These are phyloP conservation scores for Cremastobaeus sp. DNA, from an alignment of 2,888 invertebrate genomes.

Conservation along the genomic window DNA sequence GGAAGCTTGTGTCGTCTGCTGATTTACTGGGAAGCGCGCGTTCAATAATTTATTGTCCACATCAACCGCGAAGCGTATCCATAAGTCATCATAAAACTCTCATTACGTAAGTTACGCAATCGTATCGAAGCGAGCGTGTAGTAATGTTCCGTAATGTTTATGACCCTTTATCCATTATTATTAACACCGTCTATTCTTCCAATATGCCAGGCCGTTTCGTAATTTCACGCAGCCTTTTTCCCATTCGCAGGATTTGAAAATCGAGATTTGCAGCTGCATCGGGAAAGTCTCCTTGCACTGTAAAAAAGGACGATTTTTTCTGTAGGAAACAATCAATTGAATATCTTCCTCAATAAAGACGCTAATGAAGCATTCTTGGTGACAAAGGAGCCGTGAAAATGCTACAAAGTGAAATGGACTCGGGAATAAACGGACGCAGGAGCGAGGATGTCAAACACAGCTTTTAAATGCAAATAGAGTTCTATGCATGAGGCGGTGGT, in stretches of 20 bases:
- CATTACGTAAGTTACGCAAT: not conserved
- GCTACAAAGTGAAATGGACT: slow-evolving; percentile 37
- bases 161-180: too few species aligned
- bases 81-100: slow-evolving; percentile 12
- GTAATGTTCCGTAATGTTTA: too few species aligned
- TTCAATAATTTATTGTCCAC: slow-evolving; percentile 15
- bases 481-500: slow-evolving; percentile 32
- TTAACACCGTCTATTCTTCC: too few species aligned
- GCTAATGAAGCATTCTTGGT: slow-evolving; percentile 46
- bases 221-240: too few species aligned
- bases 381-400: slow-evolving; percentile 40
- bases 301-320: not conserved
- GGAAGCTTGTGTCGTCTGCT: slow-evolving; percentile 1
- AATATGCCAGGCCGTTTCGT: too few species aligned
- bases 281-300: too few species aligned
- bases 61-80: slow-evolving; percentile 4
- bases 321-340: slow-evolving; percentile 14
- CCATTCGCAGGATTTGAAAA: too few species aligned
- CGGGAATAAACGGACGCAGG: slow-evolving; percentile 29
- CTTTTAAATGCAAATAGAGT: slow-evolving; percentile 56
- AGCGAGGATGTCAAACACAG: slow-evolving; percentile 44
- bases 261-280: too few species aligned
- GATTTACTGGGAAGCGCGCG: not conserved
- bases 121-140: too few species aligned
- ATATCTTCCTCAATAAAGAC: slow-evolving; percentile 33